Conservation (phyloP, 2,797 vertebrate genomes). For the Chelmon rostratus region DNA sequence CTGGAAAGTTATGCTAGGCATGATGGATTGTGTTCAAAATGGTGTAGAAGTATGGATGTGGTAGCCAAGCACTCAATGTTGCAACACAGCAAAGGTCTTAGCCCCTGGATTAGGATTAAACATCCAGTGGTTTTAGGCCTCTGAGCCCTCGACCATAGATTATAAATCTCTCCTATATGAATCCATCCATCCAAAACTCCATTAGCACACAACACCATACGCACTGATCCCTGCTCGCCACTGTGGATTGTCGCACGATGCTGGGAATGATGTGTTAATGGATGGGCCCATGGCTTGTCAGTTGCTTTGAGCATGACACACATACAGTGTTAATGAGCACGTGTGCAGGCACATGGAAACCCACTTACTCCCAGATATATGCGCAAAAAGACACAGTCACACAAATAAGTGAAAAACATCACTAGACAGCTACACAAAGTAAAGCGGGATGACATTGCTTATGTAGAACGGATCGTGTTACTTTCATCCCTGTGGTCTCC, state of each 20-base stretch:
- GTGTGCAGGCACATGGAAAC: background rate
- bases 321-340: background rate
- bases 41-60: conserved; percentile 20
- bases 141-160: conserved; percentile 59
- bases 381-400: background rate
- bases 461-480: conserved; percentile 28
- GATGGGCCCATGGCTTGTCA: conserved; percentile 2
- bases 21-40: conserved; percentile 7
- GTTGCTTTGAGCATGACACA: conserved; percentile 21
- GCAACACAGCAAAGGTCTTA: conserved; percentile 50
- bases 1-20: background rate
- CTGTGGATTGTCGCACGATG: conserved; percentile 32
- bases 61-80: conserved; percentile 17
- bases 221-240: conserved; percentile 18
- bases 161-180: conserved; percentile 68
- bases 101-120: conserved; percentile 80
- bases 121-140: conserved; percentile 53
- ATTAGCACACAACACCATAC: conserved; percentile 54
- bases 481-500: conserved; percentile 13
- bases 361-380: background rate
- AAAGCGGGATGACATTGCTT: conserved; percentile 6
- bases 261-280: conserved; percentile 45
- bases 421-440: background rate
- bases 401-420: conserved; percentile 4
- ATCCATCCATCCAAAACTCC: conserved; percentile 47